phyloP scores from a whole-genome alignment of 2,797 vertebrate species.

The Tadarida brasiliensis region DNA sequence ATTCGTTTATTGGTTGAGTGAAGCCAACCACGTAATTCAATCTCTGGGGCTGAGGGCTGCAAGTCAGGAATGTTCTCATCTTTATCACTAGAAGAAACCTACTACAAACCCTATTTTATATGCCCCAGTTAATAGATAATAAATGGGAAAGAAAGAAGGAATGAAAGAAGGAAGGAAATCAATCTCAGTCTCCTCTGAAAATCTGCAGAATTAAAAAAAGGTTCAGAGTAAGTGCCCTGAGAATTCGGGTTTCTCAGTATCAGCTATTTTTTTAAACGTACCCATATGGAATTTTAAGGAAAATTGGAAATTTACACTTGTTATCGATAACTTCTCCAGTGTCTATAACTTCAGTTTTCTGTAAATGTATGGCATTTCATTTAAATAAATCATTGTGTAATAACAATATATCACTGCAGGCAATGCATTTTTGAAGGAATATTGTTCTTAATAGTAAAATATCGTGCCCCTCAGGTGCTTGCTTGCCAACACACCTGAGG shows the following conservation, averaged over 20 bases:
- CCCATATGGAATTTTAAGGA: background rate
- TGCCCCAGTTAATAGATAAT: background rate
- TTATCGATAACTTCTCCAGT: background rate
- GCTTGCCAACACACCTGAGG: background rate
- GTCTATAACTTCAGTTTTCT: background rate
- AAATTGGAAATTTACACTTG: background rate
- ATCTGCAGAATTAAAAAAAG: background rate
- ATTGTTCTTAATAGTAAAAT: slow-evolving; percentile 31
- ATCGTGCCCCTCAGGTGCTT: background rate
- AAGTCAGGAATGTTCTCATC: background rate
- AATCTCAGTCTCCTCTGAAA: background rate
- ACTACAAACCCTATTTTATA: background rate
- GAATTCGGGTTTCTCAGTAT: background rate
- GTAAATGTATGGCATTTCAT: background rate
- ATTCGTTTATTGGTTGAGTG: background rate
- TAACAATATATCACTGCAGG: background rate
- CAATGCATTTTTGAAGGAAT: background rate
- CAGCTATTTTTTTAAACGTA: background rate
- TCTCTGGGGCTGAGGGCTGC: background rate
- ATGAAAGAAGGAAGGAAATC: background rate
- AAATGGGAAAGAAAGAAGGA: background rate
- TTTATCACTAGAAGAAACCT: background rate
- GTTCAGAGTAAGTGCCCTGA: background rate
- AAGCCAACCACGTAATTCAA: background rate
- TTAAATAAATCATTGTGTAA: background rate